phyloP scores from a whole-genome alignment of 2,113 vertebrate species.

The Sula dactylatra region DNA sequence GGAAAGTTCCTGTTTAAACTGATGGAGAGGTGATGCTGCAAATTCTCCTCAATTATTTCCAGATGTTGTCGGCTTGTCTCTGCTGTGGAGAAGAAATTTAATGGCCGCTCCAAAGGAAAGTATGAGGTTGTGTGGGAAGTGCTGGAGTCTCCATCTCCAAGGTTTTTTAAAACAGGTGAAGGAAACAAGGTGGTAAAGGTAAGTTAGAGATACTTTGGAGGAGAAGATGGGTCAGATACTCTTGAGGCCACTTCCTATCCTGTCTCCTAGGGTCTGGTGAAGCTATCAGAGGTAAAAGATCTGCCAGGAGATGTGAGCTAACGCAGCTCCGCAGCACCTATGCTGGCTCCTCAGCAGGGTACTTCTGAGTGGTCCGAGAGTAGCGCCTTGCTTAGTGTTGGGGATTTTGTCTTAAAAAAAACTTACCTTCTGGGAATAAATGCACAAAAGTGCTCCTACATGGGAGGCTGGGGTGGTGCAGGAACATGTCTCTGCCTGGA shows the following conservation, averaged over 20 bases:
- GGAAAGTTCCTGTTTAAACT: not conserved
- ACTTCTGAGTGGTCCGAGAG: not conserved
- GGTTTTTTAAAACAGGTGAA: not conserved
- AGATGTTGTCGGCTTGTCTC: not conserved
- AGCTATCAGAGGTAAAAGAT: not conserved
- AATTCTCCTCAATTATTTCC: not conserved
- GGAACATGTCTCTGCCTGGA: not conserved
- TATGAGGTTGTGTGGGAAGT: not conserved
- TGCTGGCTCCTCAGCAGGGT: not conserved
- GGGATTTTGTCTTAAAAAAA: not conserved
- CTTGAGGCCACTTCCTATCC: not conserved
- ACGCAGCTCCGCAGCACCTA: not conserved
- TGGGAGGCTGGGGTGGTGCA: not conserved
- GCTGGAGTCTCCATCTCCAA: not conserved
- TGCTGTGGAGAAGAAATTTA: not conserved
- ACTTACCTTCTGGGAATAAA: not conserved
- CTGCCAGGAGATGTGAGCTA: not conserved
- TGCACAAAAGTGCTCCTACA: not conserved
- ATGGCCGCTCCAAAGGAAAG: not conserved
- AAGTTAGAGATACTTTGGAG: not conserved
- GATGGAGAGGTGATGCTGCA: not conserved
- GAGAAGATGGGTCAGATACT: not conserved
- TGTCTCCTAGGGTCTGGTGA: not conserved
- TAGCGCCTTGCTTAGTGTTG: rapidly evolving
- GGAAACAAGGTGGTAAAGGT: not conserved